phyloP scores from a whole-genome alignment of 2,797 vertebrate species.

The Fistularia commersonii region DNA sequence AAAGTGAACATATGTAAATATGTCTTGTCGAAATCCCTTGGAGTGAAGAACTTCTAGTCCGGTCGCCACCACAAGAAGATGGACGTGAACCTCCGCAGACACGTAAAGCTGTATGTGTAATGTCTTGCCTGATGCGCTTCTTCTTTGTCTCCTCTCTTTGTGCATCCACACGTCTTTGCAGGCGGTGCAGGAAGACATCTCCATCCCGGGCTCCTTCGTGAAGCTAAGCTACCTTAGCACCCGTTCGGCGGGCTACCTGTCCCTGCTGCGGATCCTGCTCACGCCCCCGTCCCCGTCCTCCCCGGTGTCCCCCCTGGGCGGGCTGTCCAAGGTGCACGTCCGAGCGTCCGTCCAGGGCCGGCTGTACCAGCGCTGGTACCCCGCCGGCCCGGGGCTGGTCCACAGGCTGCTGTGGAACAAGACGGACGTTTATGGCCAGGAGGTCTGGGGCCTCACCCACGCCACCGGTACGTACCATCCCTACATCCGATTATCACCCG shows the following conservation, averaged over 20 bases:
- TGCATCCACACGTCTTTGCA: constrained; percentile 47
- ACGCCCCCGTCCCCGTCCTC: constrained; percentile 81
- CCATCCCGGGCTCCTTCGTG: constrained; percentile 89
- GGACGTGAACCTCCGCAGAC: too few relatives aligned
- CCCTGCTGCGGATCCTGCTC: constrained; percentile 86
- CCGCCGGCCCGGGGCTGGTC: constrained; percentile 85
- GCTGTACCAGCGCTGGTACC: constrained; percentile 92
- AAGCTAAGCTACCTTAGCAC: constrained; percentile 94
- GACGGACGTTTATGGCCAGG: constrained; percentile 94
- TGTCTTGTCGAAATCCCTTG: too few relatives aligned
- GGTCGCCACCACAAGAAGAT: too few relatives aligned
- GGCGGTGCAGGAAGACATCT: constrained; percentile 92
- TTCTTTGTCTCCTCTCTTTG: too few relatives aligned
- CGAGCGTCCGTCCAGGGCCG: constrained; percentile 87
- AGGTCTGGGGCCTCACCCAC: constrained; percentile 90
- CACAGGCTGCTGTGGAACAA: constrained; percentile 95
- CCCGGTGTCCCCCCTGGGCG: constrained; percentile 69
- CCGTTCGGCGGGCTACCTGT: constrained; percentile 89
- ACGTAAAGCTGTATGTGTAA: too few relatives aligned
- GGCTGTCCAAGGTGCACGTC: constrained; percentile 91
- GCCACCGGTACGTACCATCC: constrained; percentile 81
- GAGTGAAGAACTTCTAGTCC: too few relatives aligned
- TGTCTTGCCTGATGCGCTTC: too few relatives aligned
- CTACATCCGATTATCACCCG: constrained; percentile 1
- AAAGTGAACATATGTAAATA: too few relatives aligned